phyloP scores from a whole-genome alignment of 2,888 invertebrate species.

The Fragum fragum region DNA sequence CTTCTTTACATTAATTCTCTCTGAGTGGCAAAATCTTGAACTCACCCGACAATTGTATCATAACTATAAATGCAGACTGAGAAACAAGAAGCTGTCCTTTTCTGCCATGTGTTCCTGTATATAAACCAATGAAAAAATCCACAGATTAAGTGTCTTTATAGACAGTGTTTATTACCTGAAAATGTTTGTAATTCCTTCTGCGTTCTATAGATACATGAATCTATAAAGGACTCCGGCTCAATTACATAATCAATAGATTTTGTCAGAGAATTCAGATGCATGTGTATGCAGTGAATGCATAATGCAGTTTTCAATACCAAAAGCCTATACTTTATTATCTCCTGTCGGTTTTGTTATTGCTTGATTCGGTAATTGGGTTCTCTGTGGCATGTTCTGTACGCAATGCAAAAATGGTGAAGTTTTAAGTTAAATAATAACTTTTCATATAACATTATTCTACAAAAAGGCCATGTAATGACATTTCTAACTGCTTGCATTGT shows the following conservation, averaged over 20 bases:
- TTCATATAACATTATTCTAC: no score
- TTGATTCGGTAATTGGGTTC: neutral
- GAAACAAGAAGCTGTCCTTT: neutral
- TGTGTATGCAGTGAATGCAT: conserved; percentile 37
- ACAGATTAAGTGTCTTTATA: neutral
- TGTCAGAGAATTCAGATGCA: conserved; percentile 45
- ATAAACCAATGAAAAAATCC: neutral
- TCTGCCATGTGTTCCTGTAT: neutral
- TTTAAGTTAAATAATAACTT: no score
- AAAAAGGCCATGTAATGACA: no score
- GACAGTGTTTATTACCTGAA: neutral
- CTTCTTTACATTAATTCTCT: no score
- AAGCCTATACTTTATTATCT: conserved; percentile 13
- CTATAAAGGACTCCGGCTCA: conserved; percentile 25
- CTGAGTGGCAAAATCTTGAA: no score
- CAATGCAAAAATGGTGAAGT: no score
- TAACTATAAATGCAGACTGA: no score
- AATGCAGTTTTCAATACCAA: conserved; percentile 18
- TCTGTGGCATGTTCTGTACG: no score
- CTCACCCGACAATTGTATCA: no score
- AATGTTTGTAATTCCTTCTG: neutral
- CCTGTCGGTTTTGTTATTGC: conserved; percentile 5
- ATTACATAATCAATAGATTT: conserved; percentile 55
- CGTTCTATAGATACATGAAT: conserved; percentile 17
- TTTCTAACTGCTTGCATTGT: no score